phyloP scores from a whole-genome alignment of 2,888 invertebrate genomes.

The Eupithecia centaureata region DNA sequence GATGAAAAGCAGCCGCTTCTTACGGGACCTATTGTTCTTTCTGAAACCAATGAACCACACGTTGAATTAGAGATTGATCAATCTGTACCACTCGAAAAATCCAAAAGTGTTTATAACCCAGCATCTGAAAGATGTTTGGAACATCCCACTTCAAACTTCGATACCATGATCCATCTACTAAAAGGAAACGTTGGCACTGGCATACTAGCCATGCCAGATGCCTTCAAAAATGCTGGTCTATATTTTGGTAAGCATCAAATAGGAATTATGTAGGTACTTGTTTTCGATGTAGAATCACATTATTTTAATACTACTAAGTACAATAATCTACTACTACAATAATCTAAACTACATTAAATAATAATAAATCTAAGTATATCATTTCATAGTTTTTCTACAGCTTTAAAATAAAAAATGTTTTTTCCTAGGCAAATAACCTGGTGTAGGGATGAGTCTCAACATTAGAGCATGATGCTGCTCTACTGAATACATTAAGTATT shows the following conservation, averaged over 20 bases:
- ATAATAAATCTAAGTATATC: too few species aligned
- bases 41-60: conserved; percentile 68
- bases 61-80: conserved; percentile 65
- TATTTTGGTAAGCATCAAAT: conserved; percentile 86
- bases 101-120: conserved; percentile 80
- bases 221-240: conserved; percentile 95
- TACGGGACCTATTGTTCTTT: conserved; percentile 68
- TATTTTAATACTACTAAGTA: too few species aligned
- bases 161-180: conserved; percentile 89
- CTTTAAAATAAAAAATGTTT: background rate
- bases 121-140: conserved; percentile 87
- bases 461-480: background rate
- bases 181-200: conserved; percentile 95
- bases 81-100: conserved; percentile 58
- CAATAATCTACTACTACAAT: too few species aligned
- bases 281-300: background rate
- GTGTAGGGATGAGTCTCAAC: background rate
- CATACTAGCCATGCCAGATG: conserved; percentile 98
- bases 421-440: background rate
- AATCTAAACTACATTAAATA: too few species aligned
- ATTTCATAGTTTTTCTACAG: background rate
- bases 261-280: background rate
- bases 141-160: conserved; percentile 91
- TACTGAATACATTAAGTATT: background rate
- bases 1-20: conserved; percentile 89